These are phyloP conservation scores for Ophion ventricosus DNA, from an alignment of 2,888 invertebrate species.

Conservation along the genomic window DNA sequence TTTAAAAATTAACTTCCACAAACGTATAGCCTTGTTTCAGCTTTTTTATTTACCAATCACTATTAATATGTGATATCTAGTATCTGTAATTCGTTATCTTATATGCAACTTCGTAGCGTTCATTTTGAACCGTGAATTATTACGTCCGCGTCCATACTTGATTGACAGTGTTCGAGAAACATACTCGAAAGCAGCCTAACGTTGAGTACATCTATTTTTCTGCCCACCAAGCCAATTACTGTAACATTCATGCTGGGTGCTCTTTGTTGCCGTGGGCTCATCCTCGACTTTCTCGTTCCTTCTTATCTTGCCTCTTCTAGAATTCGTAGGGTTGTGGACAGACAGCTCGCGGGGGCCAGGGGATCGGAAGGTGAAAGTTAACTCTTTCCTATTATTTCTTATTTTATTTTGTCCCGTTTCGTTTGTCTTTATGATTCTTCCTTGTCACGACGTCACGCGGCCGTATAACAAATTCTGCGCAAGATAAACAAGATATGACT, in stretches of 20 bases:
- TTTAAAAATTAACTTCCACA: neutral
- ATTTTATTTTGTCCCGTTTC: constrained; percentile 7
- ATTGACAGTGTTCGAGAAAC: no score
- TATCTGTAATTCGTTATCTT: neutral
- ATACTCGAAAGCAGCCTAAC: no score
- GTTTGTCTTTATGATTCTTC: constrained; percentile 41
- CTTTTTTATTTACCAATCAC: neutral
- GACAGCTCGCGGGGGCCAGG: neutral
- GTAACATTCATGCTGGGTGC: neutral
- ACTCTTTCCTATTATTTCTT: constrained; percentile 18
- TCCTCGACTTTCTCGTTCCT: constrained; percentile 21
- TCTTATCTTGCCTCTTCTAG: constrained; percentile 29
- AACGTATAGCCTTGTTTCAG: neutral
- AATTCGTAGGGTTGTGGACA: constrained; percentile 33
- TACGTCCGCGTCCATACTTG: neutral
- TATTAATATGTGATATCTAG: neutral
- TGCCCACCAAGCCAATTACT: neutral
- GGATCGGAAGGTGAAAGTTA: constrained; percentile 57
- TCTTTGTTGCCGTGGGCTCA: constrained; percentile 29
- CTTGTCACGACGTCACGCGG: constrained; percentile 58
- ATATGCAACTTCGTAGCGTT: neutral
- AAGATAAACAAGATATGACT: constrained; percentile 15
- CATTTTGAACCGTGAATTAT: neutral
- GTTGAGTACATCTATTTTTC: neutral
- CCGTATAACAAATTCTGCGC: constrained; percentile 27